Conservation (phyloP, 2,797 vertebrate genomes). For the Calcarius lapponicus region DNA sequence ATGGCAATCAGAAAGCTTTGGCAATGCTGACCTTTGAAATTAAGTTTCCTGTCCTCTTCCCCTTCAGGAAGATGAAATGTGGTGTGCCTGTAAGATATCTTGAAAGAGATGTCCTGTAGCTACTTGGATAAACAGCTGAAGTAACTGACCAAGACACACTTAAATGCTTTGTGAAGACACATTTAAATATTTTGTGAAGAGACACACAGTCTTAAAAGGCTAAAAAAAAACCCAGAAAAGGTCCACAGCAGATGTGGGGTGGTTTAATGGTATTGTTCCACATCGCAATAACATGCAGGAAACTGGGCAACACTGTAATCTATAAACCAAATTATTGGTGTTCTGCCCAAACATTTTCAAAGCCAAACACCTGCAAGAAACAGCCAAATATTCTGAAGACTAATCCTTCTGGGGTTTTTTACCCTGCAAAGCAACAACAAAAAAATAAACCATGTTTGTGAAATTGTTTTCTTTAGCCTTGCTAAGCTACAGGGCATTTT, state of each 20-base stretch:
- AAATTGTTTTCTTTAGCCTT: conserved; percentile 14
- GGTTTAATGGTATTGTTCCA: conserved; percentile 46
- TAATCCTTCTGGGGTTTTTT: neutral
- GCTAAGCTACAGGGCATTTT: neutral
- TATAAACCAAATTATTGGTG: conserved; percentile 52
- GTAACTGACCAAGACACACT: conserved; percentile 6
- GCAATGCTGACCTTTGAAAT: conserved; percentile 8
- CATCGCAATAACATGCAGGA: neutral
- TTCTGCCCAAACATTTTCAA: conserved; percentile 48
- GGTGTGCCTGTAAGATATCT: neutral
- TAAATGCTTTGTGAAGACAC: neutral
- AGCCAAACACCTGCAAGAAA: conserved; percentile 31
- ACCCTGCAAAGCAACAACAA: neutral
- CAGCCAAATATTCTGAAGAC: neutral
- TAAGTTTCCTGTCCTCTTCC: conserved; percentile 47
- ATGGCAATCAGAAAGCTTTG: conserved; percentile 38
- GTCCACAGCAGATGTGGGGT: neutral
- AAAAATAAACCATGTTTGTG: neutral
- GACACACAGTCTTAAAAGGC: neutral
- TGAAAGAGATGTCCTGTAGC: conserved; percentile 35
- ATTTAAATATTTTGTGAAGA: conserved; percentile 8
- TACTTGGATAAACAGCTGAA: conserved; percentile 22
- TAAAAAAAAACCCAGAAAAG: neutral
- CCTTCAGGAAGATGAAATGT: conserved; percentile 14
- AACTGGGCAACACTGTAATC: conserved; percentile 33